Evolutionary conservation across 1,140 invertebrate genomes (phyloP), one percentile per base, ranked within the genome.

Genomic region (Pseudomyrmex dendroicus): DNA sequence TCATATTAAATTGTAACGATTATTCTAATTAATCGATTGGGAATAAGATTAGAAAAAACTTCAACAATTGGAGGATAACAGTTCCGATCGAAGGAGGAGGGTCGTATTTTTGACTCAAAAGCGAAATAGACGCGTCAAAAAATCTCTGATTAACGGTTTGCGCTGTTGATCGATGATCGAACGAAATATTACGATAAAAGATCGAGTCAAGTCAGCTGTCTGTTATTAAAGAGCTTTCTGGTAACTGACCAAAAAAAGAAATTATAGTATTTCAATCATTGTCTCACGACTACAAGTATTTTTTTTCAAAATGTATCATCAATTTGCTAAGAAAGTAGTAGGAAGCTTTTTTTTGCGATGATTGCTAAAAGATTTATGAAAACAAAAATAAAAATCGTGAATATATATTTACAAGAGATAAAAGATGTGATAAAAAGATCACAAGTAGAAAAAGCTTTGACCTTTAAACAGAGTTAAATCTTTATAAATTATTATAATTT

Each of bases 1-100:
- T 35, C 0, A 35, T 35, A 35, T 72, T 72, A 52, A 48, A 77
- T 72, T 84, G 84, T 84, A 84, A 85, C 72, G 84, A 84, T 35
- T 35, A 50, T 64, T 35, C 64, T 50, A 85, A 70, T 85, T 35
- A 35, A 82, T 85, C 50, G 35, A 76, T 76, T 44, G 10, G 8
- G 64, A 66, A 78, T 56, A 77, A 84, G 72, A 22, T 62, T 50
- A 52, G 20, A 72, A 35, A 5, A 52, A 8, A n/a, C 44, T 20
- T 78, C 52, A 35, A 35, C 17, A 15, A 57, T 62, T 50, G 35
- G 25, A 48, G 48, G 13, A 84, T 66, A 84, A n/a, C n/a, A 83
- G 50, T 46, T 44, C 20, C 20, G 54, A 20, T 48, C 54, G 44
- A 4, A 25, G 22, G 4, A 35, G 0, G 35, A 35, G 35, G 35